Percentiles rank a stretch among this genome's conserved stretches.
These are phyloP conservation scores for Zeus faber DNA, from an alignment of 2,113 vertebrate species.

Conservation along the genomic window DNA sequence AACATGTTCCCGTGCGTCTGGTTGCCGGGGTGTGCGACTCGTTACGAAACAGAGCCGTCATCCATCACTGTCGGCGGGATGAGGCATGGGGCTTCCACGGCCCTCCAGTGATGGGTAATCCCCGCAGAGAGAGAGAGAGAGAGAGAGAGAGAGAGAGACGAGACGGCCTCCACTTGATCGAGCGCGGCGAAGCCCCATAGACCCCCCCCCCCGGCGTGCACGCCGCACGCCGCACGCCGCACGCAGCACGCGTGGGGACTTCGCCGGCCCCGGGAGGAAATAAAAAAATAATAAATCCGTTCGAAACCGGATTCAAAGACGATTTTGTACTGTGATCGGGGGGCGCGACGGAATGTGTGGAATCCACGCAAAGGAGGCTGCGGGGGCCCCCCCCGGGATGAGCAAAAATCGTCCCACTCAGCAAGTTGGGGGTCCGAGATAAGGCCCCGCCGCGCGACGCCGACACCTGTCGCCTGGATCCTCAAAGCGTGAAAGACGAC, in stretches of 20 bases:
- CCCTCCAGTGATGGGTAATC: constrained; percentile 75
- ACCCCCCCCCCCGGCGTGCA: constrained; percentile 66
- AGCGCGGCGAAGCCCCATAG: constrained; percentile 65
- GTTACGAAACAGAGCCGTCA: constrained; percentile 68
- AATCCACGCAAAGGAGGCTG: constrained; percentile 55
- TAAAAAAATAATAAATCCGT: constrained; percentile 37
- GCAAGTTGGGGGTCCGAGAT: constrained; percentile 53
- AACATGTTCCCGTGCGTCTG: constrained; percentile 61
- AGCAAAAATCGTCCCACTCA: constrained; percentile 57
- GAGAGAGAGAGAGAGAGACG: no score
- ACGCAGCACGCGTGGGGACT: constrained; percentile 47
- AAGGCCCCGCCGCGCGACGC: constrained; percentile 28
- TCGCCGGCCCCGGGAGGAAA: constrained; percentile 18
- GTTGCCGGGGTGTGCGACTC: constrained; percentile 55
- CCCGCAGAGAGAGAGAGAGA: no score
- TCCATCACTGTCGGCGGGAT: constrained; percentile 77
- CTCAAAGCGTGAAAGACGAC: constrained; percentile 76
- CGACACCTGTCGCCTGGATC: no score
- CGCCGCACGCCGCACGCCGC: no score
- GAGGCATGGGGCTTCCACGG: constrained; percentile 72
- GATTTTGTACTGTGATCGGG: constrained; percentile 71
- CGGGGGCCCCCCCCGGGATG: constrained; percentile 43
- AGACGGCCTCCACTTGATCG: constrained; percentile 73
- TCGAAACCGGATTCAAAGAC: constrained; percentile 55
- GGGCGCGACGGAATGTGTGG: constrained; percentile 55